phyloP scores from a whole-genome alignment of 2,113 vertebrate genomes.

The Protomyctophum bolini region DNA sequence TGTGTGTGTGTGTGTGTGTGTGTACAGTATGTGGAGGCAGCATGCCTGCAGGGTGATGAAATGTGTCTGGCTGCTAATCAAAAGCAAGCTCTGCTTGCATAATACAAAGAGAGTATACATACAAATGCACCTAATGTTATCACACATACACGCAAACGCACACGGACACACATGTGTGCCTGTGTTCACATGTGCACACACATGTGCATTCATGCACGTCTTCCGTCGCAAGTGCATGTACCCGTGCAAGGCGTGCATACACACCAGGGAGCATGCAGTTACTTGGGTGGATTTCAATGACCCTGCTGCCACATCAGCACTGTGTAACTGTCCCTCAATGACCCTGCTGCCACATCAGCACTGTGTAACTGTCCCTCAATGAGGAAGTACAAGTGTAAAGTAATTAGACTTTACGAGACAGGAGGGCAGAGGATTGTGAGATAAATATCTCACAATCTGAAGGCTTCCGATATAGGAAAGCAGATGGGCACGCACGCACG shows the following conservation, averaged over 20 bases:
- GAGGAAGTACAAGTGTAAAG: background rate
- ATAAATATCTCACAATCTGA: slow-evolving; percentile 53
- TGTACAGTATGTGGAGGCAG: background rate
- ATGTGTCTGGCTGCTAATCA: background rate
- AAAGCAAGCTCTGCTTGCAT: background rate
- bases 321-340: background rate
- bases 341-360: background rate
- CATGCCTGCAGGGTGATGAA: slow-evolving; percentile 24
- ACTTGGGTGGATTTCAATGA: background rate
- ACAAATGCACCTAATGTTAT: background rate
- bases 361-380: background rate
- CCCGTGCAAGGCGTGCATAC: background rate
- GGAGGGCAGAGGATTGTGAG: slow-evolving; percentile 30
- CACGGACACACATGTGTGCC: background rate
- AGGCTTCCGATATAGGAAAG: slow-evolving; percentile 28
- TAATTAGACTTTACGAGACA: slow-evolving; percentile 23
- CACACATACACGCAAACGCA: too few relatives aligned
- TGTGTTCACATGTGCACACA: background rate
- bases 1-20: background rate
- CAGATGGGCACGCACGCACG: background rate
- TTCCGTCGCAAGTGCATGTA: background rate
- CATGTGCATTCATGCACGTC: background rate
- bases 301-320: background rate
- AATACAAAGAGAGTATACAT: too few relatives aligned
- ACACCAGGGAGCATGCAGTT: too few relatives aligned